These are phyloP conservation scores for Labeo rohita DNA, from an alignment of 2,113 vertebrate genomes.

Conservation along the genomic window DNA sequence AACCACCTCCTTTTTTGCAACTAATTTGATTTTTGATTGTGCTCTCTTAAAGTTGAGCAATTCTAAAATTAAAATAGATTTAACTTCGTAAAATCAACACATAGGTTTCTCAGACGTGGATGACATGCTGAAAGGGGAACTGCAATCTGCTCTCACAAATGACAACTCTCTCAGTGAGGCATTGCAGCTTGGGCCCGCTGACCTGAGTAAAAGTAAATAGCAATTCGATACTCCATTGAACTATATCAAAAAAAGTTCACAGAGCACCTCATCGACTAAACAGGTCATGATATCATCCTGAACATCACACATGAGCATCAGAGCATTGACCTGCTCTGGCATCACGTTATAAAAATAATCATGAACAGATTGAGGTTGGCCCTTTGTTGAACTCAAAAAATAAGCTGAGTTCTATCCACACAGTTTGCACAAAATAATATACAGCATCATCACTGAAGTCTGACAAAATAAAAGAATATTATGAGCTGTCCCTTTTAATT, in stretches of 20 bases:
- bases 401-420: neutral
- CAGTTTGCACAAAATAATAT: neutral
- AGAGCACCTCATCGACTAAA: neutral
- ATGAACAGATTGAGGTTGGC: neutral
- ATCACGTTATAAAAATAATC: neutral
- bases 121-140: neutral
- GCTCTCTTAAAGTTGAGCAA: neutral
- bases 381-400: conserved; percentile 3
- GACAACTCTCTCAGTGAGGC: neutral
- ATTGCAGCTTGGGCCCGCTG: neutral
- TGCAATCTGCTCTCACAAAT: neutral
- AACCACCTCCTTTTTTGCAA: neutral
- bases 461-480: neutral
- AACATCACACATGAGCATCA: neutral
- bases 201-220: neutral
- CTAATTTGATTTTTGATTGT: neutral
- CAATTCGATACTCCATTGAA: neutral
- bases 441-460: neutral
- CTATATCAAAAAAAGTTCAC: neutral
- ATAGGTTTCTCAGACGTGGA: neutral
- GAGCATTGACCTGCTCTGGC: neutral
- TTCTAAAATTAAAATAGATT: neutral
- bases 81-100: neutral
- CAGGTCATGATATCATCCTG: neutral
- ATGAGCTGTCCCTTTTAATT: neutral